These are phyloP conservation scores for Entelurus aequoreus DNA, from an alignment of 2,113 vertebrate genomes.

Conservation along the genomic window DNA sequence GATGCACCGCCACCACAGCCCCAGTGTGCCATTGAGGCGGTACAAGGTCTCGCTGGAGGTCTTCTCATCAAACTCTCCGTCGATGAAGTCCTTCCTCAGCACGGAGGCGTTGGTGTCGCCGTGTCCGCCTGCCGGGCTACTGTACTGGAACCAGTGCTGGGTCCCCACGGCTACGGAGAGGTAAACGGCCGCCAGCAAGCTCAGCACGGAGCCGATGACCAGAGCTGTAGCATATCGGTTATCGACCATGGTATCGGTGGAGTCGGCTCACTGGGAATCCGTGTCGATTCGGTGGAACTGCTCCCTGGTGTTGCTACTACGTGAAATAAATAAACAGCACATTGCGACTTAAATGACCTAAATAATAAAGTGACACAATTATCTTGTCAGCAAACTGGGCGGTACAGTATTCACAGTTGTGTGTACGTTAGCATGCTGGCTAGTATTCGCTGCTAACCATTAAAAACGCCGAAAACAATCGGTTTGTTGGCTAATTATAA, in stretches of 20 bases:
- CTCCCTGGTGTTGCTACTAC: not conserved
- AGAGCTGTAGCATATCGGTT: constrained; percentile 94
- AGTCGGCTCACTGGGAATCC: not conserved
- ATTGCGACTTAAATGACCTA: too few relatives aligned
- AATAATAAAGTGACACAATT: too few relatives aligned
- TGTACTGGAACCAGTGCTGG: constrained; percentile 93
- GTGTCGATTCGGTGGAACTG: not conserved
- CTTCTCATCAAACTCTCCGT: constrained; percentile 76
- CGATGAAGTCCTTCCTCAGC: constrained; percentile 67
- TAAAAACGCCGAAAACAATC: not conserved
- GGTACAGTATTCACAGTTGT: too few relatives aligned
- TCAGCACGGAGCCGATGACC: constrained; percentile 93
- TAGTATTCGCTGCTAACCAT: too few relatives aligned
- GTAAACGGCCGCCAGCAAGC: constrained; percentile 91
- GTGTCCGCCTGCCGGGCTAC: constrained; percentile 64
- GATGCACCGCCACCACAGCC: constrained; percentile 91
- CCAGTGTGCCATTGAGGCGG: constrained; percentile 81
- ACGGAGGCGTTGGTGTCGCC: constrained; percentile 70
- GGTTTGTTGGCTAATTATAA: not conserved
- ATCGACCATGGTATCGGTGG: constrained; percentile 78
- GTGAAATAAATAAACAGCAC: too few relatives aligned
- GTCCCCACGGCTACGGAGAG: constrained; percentile 91
- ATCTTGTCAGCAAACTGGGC: too few relatives aligned
- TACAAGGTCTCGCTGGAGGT: constrained; percentile 76
- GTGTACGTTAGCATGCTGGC: too few relatives aligned